Conservation (phyloP, 2,797 vertebrate species). For the Microhierax caerulescens region DNA sequence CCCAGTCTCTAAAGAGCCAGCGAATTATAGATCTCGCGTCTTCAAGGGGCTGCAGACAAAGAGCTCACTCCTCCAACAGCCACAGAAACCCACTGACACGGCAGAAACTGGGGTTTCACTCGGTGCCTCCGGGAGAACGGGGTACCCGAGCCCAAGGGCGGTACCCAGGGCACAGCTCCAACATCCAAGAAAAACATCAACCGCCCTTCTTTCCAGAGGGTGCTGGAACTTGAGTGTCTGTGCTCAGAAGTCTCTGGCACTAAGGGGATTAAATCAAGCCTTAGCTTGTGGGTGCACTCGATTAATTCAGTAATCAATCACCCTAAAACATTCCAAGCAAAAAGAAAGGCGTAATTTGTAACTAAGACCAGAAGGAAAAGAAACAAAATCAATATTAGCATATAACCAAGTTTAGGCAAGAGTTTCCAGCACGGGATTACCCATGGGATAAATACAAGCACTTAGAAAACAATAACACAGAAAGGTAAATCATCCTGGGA, state of each 20-base stretch:
- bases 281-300: not conserved
- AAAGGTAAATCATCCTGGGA: constrained; percentile 5
- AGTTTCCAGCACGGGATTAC: not conserved
- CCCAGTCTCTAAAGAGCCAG: not conserved
- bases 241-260: not conserved
- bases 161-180: not conserved
- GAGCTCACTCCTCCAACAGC: not conserved
- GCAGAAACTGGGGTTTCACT: not conserved
- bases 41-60: not conserved
- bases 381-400: constrained; percentile 54
- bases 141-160: not conserved
- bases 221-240: not conserved
- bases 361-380: constrained; percentile 31
- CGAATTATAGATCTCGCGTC: not conserved
- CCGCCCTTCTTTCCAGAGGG: not conserved
- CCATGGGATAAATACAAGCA: not conserved
- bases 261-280: constrained; percentile 28
- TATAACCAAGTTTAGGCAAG: constrained; percentile 20
- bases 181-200: not conserved
- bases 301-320: constrained; percentile 55
- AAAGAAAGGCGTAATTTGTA: constrained; percentile 31
- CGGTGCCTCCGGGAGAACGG: not conserved
- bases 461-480: constrained; percentile 17
- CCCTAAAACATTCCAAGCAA: constrained; percentile 30
- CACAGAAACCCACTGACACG: not conserved